phyloP scores from a whole-genome alignment of 1,140 invertebrate species.

The Drosophila santomea region DNA sequence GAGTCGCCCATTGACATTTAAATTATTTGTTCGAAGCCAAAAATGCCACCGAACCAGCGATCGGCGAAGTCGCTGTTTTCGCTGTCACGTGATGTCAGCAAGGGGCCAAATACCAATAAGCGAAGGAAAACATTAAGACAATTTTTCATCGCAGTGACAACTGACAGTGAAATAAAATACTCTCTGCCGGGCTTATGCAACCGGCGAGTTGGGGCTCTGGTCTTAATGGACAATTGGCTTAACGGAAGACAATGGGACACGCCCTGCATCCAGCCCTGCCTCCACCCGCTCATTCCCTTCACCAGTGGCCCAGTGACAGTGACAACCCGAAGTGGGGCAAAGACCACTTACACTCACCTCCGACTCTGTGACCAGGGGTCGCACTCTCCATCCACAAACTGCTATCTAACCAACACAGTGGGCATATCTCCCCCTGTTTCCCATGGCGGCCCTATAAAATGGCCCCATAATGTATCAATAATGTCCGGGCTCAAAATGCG shows the following conservation, averaged over 20 bases:
- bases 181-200: conserved; percentile 57
- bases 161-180: conserved; percentile 73
- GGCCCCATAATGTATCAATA: conserved; percentile 74
- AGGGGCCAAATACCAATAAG: conserved; percentile 55
- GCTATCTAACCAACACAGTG: conserved; percentile 3
- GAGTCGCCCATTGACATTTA: conserved; percentile 74
- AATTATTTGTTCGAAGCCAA: conserved; percentile 65
- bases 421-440: neutral
- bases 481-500: conserved; percentile 60
- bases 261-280: conserved; percentile 14
- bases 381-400: conserved; percentile 19
- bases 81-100: conserved; percentile 70
- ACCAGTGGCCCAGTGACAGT: conserved; percentile 33
- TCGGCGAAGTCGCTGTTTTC: conserved; percentile 35
- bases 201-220: conserved; percentile 28
- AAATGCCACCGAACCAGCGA: conserved; percentile 71
- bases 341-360: conserved; percentile 45
- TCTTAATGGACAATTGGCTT: conserved; percentile 59
- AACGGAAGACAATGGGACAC: conserved; percentile 37
- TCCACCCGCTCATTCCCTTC: conserved; percentile 2
- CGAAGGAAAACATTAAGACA: conserved; percentile 40
- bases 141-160: conserved; percentile 38
- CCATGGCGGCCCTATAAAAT: conserved; percentile 58
- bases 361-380: conserved; percentile 58
- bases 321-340: conserved; percentile 57